Conservation (phyloP, 2,113 vertebrate species). For the Orthonyx spaldingii region DNA sequence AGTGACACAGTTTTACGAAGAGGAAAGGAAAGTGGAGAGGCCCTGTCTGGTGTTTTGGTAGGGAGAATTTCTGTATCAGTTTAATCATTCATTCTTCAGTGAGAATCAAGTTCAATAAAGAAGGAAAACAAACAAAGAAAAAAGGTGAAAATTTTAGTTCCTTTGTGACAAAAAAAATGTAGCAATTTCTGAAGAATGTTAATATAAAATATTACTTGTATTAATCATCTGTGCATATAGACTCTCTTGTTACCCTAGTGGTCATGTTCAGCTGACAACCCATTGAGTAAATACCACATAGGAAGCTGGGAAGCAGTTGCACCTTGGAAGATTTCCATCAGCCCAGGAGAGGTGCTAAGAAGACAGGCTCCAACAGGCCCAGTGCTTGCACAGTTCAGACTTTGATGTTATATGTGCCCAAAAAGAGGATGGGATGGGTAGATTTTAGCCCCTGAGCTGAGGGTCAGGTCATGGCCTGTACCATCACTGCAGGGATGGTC, state of each 20-base stretch:
- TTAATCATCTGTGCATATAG: not conserved
- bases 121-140: not conserved
- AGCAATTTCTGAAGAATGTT: not conserved
- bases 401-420: not conserved
- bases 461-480: accelerated
- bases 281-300: not conserved
- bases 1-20: not conserved
- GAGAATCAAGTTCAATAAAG: not conserved
- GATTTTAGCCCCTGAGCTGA: not conserved
- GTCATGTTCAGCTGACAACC: not conserved
- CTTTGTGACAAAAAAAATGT: not conserved
- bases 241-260: not conserved
- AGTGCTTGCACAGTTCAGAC: not conserved
- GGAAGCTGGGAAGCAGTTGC: not conserved
- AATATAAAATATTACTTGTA: not conserved
- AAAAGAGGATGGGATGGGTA: accelerated
- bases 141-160: not conserved
- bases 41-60: not conserved
- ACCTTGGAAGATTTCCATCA: not conserved
- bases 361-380: not conserved
- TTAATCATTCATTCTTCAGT: not conserved
- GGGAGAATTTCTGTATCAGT: not conserved
- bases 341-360: not conserved
- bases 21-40: not conserved
- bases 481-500: accelerated